Percentiles rank a stretch among this genome's conserved stretches.
phyloP scores from a whole-genome alignment of 1,140 invertebrate species.

The Lepidurus arcticus region DNA sequence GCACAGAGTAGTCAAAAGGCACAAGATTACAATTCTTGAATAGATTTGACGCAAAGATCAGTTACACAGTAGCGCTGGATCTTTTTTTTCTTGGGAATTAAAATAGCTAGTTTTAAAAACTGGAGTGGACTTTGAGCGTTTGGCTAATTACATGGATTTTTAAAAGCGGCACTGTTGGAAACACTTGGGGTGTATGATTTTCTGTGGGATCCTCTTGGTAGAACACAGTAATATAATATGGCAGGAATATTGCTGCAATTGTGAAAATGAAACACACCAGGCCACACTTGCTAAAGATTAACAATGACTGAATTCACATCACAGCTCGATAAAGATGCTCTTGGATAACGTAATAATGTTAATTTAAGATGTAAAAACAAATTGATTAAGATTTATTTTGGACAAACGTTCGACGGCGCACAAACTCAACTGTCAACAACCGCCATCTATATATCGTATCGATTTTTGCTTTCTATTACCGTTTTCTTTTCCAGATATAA shows the following conservation, averaged over 20 bases:
- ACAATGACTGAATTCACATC: constrained; percentile 12
- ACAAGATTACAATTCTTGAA: neutral
- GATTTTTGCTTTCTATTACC: neutral
- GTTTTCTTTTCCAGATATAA: neutral
- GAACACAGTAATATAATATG: constrained; percentile 8
- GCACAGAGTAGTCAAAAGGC: constrained; percentile 4
- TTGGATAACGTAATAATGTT: neutral
- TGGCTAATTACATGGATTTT: neutral
- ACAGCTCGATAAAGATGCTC: neutral
- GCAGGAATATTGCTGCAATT: constrained; percentile 21
- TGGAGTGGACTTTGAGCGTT: neutral
- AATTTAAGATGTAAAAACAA: neutral
- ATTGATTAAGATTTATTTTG: neutral
- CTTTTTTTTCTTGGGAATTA: neutral
- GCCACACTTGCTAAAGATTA: neutral
- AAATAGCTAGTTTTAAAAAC: neutral
- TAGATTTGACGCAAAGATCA: neutral
- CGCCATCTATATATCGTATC: constrained; percentile 15
- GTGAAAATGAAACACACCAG: neutral
- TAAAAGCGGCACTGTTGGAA: neutral
- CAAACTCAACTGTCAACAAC: constrained; percentile 8
- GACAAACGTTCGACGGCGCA: neutral
- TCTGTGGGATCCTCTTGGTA: neutral
- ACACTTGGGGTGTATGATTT: neutral
- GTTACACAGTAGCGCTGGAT: neutral